Evolutionary conservation across 2,797 vertebrate species (phyloP), one percentile per base, ranked within the genome.

Genomic region (Chelidonichthys spinosus): DNA sequence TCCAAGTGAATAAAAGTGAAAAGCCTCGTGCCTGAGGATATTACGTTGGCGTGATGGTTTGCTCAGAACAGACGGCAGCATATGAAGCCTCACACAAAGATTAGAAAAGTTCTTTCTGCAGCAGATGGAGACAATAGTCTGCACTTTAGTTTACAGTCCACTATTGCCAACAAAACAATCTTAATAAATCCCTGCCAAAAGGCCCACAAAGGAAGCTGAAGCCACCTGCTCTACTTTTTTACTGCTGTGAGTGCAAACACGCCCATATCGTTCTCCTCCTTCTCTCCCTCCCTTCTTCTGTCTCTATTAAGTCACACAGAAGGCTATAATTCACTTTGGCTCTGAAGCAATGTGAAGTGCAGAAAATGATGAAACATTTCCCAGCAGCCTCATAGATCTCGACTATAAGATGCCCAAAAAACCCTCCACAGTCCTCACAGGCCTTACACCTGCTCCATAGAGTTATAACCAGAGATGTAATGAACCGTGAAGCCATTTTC

Each of bases 271-370:
- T 17, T 47, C 63, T 49, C 53, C 63, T 40, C 36, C 47, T 15
- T 42, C 47, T 15, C 56, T 37, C 14, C 43, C 61, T 63, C 66
- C 58, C 65, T 46, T 25, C 63, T 58, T 69, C 60, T 56, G 5
- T 15, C 55, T 79, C 66, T 40, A 53, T 64, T 36, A 25, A 74
- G 76, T 85, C 77, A 58, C 77, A 66, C 73, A 59, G 68, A 44
- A 36, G 47, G 76, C 79, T 33, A 63, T 92, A 92, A 93, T 87
- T 90, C 88, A 88, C 82, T 92, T 92, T 81, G 60, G 78, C 71
- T 82, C 59, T 85, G 85, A 73, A 87, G 79, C 61, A 84, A 70
- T 71, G 50, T 42, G 68, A 67, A 83, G 81, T 74, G 59, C 46
- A 80, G 72, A 71, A 62, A 75, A 74, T 83, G 67, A 79, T 88